Evolutionary conservation across 2,888 invertebrate genomes (phyloP).

Genomic region (Sisyra terminalis): DNA sequence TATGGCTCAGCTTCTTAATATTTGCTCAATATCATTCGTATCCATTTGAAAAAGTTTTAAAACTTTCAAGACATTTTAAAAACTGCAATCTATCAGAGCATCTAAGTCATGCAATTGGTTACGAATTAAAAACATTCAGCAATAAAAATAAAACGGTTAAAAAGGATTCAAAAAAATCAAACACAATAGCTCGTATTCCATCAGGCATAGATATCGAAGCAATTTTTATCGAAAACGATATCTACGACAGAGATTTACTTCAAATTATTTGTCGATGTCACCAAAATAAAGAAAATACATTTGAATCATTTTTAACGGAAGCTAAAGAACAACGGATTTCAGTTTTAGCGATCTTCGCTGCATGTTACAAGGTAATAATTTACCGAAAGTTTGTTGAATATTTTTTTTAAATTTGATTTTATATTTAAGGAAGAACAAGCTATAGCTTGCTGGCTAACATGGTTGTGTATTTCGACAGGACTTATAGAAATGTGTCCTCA

Average conservation of each 20-base stretch:
- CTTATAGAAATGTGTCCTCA: constrained; percentile 12
- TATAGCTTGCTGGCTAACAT: constrained; percentile 41
- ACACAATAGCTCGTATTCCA: constrained; percentile 9
- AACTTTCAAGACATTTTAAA: constrained; percentile 37
- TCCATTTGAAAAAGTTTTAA: constrained; percentile 41
- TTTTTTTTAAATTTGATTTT: constrained; percentile 2
- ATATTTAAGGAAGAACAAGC: constrained; percentile 39
- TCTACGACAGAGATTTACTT: constrained; percentile 28
- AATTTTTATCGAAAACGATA: constrained; percentile 15
- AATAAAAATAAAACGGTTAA: neutral
- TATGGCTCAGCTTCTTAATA: constrained; percentile 55
- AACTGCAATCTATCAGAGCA: constrained; percentile 41
- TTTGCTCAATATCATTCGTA: constrained; percentile 53
- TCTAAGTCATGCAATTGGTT: constrained; percentile 33
- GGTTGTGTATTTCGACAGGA: constrained; percentile 28
- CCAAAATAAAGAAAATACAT: constrained; percentile 46
- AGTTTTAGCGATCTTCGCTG: constrained; percentile 45
- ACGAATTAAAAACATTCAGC: constrained; percentile 17
- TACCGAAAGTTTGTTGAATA: too few relatives aligned
- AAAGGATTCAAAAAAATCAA: constrained; percentile 3
- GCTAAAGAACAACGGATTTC: constrained; percentile 40
- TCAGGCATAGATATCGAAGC: constrained; percentile 18
- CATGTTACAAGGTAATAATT: constrained; percentile 47
- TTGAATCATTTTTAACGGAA: constrained; percentile 41
- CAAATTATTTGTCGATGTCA: constrained; percentile 47